phyloP scores from a whole-genome alignment of 2,113 vertebrate genomes.

The Miniopterus natalensis region DNA sequence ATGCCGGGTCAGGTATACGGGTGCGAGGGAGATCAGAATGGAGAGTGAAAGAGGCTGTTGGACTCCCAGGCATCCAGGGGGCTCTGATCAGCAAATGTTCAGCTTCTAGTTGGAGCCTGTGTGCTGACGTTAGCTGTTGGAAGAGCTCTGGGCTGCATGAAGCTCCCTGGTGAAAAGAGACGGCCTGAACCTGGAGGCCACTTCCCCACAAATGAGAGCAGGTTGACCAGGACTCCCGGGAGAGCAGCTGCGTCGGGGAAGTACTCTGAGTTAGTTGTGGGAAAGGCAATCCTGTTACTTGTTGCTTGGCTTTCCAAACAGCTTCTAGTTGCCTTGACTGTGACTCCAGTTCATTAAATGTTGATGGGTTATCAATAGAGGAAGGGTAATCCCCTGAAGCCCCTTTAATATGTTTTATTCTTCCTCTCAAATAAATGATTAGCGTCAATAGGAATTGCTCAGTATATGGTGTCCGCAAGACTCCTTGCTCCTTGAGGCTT shows the following conservation, averaged over 20 bases:
- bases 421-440: constrained; percentile 89
- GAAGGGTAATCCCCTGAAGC: constrained; percentile 87
- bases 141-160: background rate
- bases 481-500: constrained; percentile 80
- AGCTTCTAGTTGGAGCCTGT: background rate
- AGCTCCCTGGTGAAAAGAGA: background rate
- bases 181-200: background rate
- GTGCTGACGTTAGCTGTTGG: background rate
- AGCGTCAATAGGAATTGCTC: constrained; percentile 84
- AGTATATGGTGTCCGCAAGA: constrained; percentile 78
- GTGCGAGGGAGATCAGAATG: background rate
- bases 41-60: background rate
- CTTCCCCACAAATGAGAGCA: background rate
- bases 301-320: constrained; percentile 54
- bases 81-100: background rate
- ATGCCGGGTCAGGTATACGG: background rate
- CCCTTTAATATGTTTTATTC: constrained; percentile 87
- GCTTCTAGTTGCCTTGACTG: constrained; percentile 77
- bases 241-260: background rate
- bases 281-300: constrained; percentile 70
- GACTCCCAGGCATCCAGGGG: background rate
- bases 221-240: background rate
- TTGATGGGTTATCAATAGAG: constrained; percentile 87
- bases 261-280: background rate
- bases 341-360: constrained; percentile 87